These are phyloP conservation scores for Philereme transversata DNA, from an alignment of 2,888 invertebrate genomes.

Conservation along the genomic window DNA sequence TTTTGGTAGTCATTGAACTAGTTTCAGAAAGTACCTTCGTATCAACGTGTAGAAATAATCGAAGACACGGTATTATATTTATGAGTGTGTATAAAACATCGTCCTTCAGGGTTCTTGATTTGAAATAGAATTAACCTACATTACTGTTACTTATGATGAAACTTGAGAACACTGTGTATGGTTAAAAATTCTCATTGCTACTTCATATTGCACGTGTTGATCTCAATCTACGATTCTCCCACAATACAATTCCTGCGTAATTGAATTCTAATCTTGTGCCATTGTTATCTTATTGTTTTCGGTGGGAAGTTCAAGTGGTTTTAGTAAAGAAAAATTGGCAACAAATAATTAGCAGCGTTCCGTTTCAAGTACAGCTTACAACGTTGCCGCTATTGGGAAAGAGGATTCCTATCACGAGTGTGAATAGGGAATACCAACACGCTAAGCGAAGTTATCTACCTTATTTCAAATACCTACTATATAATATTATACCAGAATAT, in stretches of 20 bases:
- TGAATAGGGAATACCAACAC: too few relatives aligned
- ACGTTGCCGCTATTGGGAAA: too few relatives aligned
- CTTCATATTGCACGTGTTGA: constrained; percentile 39
- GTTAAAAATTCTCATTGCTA: constrained; percentile 38
- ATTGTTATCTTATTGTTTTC: constrained; percentile 19
- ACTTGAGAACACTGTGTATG: constrained; percentile 31
- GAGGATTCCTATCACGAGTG: too few relatives aligned
- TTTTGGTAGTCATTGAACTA: constrained; percentile 8
- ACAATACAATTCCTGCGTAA: constrained; percentile 36
- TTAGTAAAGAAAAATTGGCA: too few relatives aligned
- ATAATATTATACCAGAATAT: too few relatives aligned
- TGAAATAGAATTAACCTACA: constrained; percentile 36
- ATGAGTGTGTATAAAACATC: constrained; percentile 10
- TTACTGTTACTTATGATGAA: constrained; percentile 31
- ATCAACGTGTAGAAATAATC: too few relatives aligned
- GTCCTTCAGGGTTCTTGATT: constrained; percentile 30
- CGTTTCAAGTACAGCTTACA: too few relatives aligned
- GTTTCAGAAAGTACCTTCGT: constrained; percentile 1
- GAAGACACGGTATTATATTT: not conserved
- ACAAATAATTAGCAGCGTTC: too few relatives aligned
- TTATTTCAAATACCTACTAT: too few relatives aligned
- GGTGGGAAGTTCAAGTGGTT: constrained; percentile 18
- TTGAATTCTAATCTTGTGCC: constrained; percentile 36
- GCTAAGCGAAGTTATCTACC: too few relatives aligned
- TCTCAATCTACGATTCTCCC: constrained; percentile 38